Conservation (phyloP, 2,113 vertebrate genomes). For the Chionomys nivalis region DNA sequence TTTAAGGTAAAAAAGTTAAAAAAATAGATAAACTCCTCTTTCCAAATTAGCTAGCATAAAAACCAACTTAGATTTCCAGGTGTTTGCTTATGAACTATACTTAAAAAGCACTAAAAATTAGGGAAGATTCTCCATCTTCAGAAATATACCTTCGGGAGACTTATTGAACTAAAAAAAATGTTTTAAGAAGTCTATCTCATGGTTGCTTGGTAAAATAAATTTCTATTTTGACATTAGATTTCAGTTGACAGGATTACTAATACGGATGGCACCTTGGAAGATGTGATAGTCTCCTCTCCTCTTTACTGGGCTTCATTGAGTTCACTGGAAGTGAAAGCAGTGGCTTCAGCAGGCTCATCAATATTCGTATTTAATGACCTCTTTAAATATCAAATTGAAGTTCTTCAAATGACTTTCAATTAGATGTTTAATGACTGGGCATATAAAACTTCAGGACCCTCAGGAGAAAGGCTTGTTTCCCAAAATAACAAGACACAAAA, state of each 20-base stretch:
- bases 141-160: not conserved
- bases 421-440: conserved; percentile 5
- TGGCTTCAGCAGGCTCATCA: conserved; percentile 17
- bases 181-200: not conserved
- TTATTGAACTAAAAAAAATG: not conserved
- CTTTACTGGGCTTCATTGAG: not conserved
- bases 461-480: not conserved
- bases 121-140: not conserved
- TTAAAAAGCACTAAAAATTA: conserved; percentile 31
- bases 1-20: conserved; percentile 40
- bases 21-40: conserved; percentile 14
- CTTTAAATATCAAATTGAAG: conserved; percentile 53
- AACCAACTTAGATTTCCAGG: conserved; percentile 37
- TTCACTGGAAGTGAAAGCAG: not conserved
- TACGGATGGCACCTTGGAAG: not conserved
- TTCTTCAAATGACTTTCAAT: conserved; percentile 52
- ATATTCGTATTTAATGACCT: conserved; percentile 32
- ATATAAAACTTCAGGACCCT: conserved; percentile 17
- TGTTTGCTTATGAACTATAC: conserved; percentile 29
- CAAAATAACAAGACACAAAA: not conserved
- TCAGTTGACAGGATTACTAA: not conserved
- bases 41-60: conserved; percentile 47
- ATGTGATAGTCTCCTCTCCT: not conserved
- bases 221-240: conserved; percentile 19
- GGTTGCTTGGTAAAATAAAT: not conserved